These are phyloP conservation scores for Gallinago media DNA, from an alignment of 2,113 vertebrate genomes.

Conservation along the genomic window DNA sequence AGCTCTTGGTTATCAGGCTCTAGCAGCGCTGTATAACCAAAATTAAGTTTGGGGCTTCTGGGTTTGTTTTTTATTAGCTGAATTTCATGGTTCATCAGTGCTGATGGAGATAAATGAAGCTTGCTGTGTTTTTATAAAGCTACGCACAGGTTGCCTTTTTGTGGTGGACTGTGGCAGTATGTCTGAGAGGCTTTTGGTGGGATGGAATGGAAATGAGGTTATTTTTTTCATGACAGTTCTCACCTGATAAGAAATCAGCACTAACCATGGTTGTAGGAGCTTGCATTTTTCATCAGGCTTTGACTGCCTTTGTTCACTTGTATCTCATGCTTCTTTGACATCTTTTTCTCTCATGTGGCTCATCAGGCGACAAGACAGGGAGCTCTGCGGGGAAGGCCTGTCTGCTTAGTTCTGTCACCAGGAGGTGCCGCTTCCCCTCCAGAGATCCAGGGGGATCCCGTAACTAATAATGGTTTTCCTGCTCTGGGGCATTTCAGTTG, in stretches of 20 bases:
- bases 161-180: not conserved
- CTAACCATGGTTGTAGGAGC: not conserved
- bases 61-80: constrained; percentile 7
- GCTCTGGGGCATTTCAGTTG: not conserved
- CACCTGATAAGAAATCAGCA: not conserved
- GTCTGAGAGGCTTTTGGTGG: not conserved
- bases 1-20: not conserved
- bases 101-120: constrained; percentile 5
- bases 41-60: constrained; percentile 40
- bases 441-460: not conserved
- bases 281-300: not conserved
- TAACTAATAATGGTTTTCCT: not conserved
- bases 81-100: constrained; percentile 17
- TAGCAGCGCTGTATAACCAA: not conserved
- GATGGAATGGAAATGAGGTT: not conserved
- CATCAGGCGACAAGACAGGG: not conserved
- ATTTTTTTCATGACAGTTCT: not conserved
- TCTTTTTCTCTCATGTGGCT: not conserved
- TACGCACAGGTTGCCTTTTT: not conserved
- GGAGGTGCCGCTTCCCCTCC: not conserved
- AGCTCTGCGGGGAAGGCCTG: not conserved
- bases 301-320: not conserved
- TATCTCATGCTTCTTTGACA: not conserved
- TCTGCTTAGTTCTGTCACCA: not conserved
- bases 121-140: not conserved